Evolutionary conservation across 2,888 invertebrate genomes (phyloP), one percentile per base, ranked within the genome.

Genomic region (Zaprionus lineosus): DNA sequence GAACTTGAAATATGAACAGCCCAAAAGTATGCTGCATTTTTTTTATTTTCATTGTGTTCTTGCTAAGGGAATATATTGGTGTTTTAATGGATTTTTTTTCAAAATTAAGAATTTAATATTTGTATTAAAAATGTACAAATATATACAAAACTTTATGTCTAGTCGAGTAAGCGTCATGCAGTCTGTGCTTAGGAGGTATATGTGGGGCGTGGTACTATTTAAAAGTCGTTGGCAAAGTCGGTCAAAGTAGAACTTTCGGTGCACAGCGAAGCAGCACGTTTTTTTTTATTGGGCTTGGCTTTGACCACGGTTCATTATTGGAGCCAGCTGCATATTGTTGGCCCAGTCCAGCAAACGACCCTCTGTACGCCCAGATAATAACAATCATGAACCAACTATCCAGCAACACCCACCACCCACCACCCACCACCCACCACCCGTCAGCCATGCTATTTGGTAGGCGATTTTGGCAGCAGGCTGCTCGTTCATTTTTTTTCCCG

Each of bases 161-260:
- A n/a, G n/a, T n/a, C n/a, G 24, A 2, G 6, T 7, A n/a, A 24
- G 4, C 24, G 24, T 6, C 8, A 8, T 3, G 8, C 14, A 51
- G 19, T 8, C 40, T 11, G 1, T 18, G 9, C 6, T 7, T 9
- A 16, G 9, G 3, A 9, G 12, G 36, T 29, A 15, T 46, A 28
- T 39, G 6, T 28, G 40, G 41, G 47, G 57, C 64, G 47, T 57
- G 51, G 16, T 56, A 16, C 41, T 28, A 47, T 65, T 65, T 34
- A 28, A 39, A 5, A 43, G 34, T 36, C 40, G 24, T 7, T 29
- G 24, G n/a, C 26, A n/a, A 70, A 67, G 33, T 72, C 63, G 71
- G 71, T 58, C 72, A 67, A 51, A 46, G 57, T 37, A 72, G 71
- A 72, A 72, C 63, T 71, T 72, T 72, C 63, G 41, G 71, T 50